Percentiles rank a stretch among this genome's conserved stretches.
These are phyloP conservation scores for Uria aalge DNA, from an alignment of 2,113 vertebrate species.

Conservation along the genomic window DNA sequence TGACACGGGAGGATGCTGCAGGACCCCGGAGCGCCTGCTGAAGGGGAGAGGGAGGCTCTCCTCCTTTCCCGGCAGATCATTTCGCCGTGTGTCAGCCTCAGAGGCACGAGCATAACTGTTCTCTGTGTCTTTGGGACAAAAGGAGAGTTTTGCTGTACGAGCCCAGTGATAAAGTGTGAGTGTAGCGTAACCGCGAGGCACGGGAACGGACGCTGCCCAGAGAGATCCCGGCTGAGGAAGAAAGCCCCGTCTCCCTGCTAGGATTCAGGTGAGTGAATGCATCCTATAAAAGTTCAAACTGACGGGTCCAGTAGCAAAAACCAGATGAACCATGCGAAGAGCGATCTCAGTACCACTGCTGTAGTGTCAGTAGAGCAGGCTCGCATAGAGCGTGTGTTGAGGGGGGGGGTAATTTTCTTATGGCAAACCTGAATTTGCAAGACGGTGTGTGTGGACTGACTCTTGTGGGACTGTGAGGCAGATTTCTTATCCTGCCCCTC, in stretches of 20 bases:
- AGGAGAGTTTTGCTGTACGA: slow-evolving; percentile 15
- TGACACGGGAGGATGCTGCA: slow-evolving; percentile 76
- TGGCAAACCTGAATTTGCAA: background rate
- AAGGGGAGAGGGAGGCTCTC: slow-evolving; percentile 9
- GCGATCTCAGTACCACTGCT: background rate
- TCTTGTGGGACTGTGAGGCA: background rate
- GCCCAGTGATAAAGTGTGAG: slow-evolving; percentile 28
- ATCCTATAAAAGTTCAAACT: background rate
- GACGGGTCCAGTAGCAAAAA: background rate
- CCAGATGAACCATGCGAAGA: background rate
- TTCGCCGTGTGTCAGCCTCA: slow-evolving; percentile 23
- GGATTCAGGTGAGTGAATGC: slow-evolving; percentile 36
- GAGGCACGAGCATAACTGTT: slow-evolving; percentile 25
- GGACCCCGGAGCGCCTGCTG: slow-evolving; percentile 15
- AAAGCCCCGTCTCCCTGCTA: background rate
- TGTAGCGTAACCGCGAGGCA: background rate
- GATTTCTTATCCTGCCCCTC: background rate
- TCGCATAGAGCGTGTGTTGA: background rate
- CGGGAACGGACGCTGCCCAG: background rate
- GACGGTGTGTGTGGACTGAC: background rate
- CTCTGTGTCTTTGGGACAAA: slow-evolving; percentile 23
- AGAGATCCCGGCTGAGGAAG: background rate
- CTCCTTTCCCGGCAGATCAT: background rate
- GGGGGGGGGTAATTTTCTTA: background rate
- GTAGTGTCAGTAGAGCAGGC: background rate